These are phyloP conservation scores for Platycercus adscitus DNA, from an alignment of 2,113 vertebrate genomes.

Conservation along the genomic window DNA sequence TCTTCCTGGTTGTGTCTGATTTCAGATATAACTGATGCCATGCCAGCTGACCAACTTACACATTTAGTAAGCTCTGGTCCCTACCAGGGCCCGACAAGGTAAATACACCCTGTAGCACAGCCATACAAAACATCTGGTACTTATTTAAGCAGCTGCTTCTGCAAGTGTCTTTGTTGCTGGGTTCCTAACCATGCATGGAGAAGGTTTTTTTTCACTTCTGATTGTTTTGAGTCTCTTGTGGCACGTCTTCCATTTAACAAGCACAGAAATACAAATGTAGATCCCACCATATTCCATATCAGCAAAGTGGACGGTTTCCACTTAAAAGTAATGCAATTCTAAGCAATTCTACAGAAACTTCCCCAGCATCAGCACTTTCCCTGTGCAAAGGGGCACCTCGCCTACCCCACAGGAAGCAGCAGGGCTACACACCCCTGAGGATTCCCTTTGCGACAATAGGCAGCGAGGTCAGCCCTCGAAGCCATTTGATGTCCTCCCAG, in stretches of 20 bases:
- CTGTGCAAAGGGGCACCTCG: fast-evolving
- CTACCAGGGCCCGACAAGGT: no score
- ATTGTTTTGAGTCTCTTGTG: not conserved
- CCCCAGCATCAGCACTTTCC: not conserved
- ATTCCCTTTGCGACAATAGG: conserved; percentile 91
- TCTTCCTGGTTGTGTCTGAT: not conserved
- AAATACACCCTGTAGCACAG: not conserved
- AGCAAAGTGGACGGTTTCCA: not conserved
- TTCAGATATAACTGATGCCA: not conserved
- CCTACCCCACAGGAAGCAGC: fast-evolving
- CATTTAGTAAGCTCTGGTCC: not conserved
- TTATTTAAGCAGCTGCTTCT: not conserved
- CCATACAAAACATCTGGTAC: not conserved
- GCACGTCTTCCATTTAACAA: not conserved
- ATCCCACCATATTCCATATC: not conserved
- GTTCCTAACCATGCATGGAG: fast-evolving
- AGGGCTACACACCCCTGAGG: conserved; percentile 79
- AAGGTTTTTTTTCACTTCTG: not conserved
- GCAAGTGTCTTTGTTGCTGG: not conserved
- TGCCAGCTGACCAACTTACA: not conserved
- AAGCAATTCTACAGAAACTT: not conserved
- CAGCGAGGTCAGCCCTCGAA: conserved; percentile 83
- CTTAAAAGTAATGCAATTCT: not conserved
- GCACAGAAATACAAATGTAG: fast-evolving
- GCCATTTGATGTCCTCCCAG: conserved; percentile 92